Base-by-base conservation (phyloP, 2,113 vertebrate genomes). In the Xiphorhynchus elegans region DNA sequence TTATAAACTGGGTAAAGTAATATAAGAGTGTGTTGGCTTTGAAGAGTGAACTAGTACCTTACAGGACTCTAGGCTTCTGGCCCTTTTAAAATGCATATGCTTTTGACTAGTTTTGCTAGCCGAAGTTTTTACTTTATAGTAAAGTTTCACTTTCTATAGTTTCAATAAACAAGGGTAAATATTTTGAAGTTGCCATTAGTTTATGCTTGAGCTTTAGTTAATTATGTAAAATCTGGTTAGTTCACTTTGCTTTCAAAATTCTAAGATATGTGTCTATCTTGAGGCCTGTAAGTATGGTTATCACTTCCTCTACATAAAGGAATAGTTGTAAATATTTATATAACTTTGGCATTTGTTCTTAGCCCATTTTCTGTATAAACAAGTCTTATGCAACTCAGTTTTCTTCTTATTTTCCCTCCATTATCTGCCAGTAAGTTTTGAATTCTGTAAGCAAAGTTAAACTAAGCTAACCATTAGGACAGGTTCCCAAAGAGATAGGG, bases 1-100 rank as follows among this genome's bases (percentile, higher is more conserved):
- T 88, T 90, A 81, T 86, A 53, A 86, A n/a, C 87, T 89, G 76
- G 60, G 84, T 92, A 64, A 92, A 78, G 26, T 47, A 74, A 28
- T 67, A 5, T 12, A 37, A 87, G 53, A 64, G 5, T 26, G 17
- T 58, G 23, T 83, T 83, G 6, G 12, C 46, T 92, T 85, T 92
- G 55, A 90, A 83, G 31, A 91, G 9, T 69, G 20, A 49, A 52
- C 19, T 24, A 60, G 25, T 76, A 46, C 18, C 59, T 85, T 42
- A 29, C 8, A 68, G 60, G 31, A 47, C 47, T 44, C 0, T 69
- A 42, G 53, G 40, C 46, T 72, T 73, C 46, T 66, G 26, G 5
- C 29, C 40, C 25, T 84, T 96, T 75, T 40, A 85, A 88, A 86
- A 50, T 19, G 15, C 35, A 26, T 50, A 21, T 62, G 10, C 9